These are phyloP conservation scores for Lasiurus cinereus DNA, from an alignment of 2,113 vertebrate species.

Conservation along the genomic window DNA sequence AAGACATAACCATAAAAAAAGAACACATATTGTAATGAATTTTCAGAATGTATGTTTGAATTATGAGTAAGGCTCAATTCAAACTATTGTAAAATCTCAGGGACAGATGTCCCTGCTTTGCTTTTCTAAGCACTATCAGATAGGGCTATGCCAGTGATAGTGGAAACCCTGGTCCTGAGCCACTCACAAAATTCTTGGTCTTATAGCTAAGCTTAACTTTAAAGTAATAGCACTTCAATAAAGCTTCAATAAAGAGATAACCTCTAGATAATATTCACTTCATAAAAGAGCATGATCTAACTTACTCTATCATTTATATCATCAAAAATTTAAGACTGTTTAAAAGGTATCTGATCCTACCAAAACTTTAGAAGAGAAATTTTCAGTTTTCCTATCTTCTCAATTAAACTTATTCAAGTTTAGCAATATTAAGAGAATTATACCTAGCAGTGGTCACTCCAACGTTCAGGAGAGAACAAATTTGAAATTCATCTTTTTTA, in stretches of 20 bases:
- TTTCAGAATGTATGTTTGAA: slow-evolving; percentile 24
- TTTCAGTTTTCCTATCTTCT: background rate
- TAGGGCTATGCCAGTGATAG: background rate
- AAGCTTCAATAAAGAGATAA: background rate
- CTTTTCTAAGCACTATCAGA: background rate
- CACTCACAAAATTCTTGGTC: background rate
- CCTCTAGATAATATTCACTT: background rate
- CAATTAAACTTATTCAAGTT: background rate
- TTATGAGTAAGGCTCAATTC: slow-evolving; percentile 5
- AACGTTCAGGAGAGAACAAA: background rate
- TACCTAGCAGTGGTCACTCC: background rate
- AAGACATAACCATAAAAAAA: slow-evolving; percentile 47
- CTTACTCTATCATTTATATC: background rate
- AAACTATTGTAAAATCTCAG: background rate
- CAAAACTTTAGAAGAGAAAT: background rate
- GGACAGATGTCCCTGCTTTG: accelerated
- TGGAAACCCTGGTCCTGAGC: accelerated
- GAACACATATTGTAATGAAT: background rate
- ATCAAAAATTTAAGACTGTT: background rate
- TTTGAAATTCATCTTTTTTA: background rate
- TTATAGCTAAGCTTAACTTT: background rate
- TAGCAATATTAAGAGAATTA: background rate
- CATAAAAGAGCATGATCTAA: background rate
- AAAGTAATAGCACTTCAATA: background rate
- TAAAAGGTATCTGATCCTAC: background rate